Conservation (phyloP, 2,113 vertebrate genomes). For the Petaurus breviceps region DNA sequence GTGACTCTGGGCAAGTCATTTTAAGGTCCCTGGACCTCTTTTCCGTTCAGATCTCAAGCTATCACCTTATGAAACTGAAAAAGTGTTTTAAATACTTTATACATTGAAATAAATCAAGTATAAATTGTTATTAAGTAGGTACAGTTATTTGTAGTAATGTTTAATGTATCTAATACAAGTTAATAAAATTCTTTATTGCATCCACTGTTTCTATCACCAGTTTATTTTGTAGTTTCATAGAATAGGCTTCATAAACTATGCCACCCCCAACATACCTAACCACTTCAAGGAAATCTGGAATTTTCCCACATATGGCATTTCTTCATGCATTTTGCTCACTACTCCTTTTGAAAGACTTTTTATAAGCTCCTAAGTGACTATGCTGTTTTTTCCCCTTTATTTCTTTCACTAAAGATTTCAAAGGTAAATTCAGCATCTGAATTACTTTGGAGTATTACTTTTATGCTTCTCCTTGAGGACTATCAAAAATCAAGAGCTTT, state of each 20-base stretch:
- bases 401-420: conserved; percentile 41
- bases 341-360: conserved; percentile 21
- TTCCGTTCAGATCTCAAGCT: neutral
- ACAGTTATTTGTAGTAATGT: neutral
- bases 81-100: neutral
- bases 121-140: neutral
- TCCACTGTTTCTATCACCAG: neutral
- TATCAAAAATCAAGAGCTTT: neutral
- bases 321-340: conserved; percentile 17
- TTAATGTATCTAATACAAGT: neutral
- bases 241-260: neutral
- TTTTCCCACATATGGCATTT: conserved; percentile 3
- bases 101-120: neutral
- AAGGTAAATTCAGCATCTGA: conserved; percentile 29
- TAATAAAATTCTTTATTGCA: neutral
- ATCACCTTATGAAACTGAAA: neutral
- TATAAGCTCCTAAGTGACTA: conserved; percentile 35
- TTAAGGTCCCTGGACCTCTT: neutral
- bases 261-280: neutral
- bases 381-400: neutral
- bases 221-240: neutral
- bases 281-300: conserved; percentile 29
- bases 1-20: neutral
- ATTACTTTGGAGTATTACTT: conserved; percentile 42
- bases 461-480: conserved; percentile 32